A percentile compares a stretch with the other conserved stretches of the same genome.
phyloP scores from a whole-genome alignment of 1,140 invertebrate species.

The Drosophila prosaltans region DNA sequence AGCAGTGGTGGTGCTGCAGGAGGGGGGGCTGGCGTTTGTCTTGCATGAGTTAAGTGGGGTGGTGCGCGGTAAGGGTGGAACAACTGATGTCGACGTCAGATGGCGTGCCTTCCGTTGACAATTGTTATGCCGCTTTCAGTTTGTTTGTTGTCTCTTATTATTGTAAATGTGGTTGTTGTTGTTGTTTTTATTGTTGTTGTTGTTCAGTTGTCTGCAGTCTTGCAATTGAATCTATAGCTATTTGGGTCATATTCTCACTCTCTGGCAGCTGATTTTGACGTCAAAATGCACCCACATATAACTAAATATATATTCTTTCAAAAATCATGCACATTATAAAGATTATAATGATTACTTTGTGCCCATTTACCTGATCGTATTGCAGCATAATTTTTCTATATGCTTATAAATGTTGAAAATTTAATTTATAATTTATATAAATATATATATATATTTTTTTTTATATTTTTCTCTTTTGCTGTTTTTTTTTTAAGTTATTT shows the following conservation, averaged over 20 bases:
- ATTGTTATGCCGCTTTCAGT: slow-evolving; percentile 40
- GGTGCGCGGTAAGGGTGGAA: not conserved
- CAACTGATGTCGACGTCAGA: not conserved
- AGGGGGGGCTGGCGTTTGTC: not conserved
- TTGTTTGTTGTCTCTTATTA: slow-evolving; percentile 12
- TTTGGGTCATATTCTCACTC: slow-evolving; percentile 50
- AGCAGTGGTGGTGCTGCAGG: not conserved
- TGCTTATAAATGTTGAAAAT: slow-evolving; percentile 27
- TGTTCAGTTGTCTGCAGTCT: not conserved
- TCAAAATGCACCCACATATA: slow-evolving; percentile 20
- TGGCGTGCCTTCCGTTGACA: slow-evolving; percentile 42
- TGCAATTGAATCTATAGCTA: slow-evolving; percentile 47
- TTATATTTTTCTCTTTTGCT: slow-evolving; percentile 23
- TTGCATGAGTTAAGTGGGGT: not conserved
- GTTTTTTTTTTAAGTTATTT: slow-evolving; percentile 12
- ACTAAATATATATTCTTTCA: not conserved
- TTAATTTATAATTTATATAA: not conserved
- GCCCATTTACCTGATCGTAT: slow-evolving; percentile 62
- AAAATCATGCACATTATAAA: slow-evolving; percentile 15
- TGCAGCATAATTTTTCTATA: slow-evolving; percentile 52
- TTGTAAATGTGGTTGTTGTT: not conserved
- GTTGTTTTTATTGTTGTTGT: slow-evolving; percentile 6
- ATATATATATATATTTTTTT: slow-evolving; percentile 10
- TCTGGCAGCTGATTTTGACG: slow-evolving; percentile 47
- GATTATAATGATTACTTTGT: slow-evolving; percentile 16